Conservation (phyloP, 2,113 vertebrate genomes). For the Castor canadensis region DNA sequence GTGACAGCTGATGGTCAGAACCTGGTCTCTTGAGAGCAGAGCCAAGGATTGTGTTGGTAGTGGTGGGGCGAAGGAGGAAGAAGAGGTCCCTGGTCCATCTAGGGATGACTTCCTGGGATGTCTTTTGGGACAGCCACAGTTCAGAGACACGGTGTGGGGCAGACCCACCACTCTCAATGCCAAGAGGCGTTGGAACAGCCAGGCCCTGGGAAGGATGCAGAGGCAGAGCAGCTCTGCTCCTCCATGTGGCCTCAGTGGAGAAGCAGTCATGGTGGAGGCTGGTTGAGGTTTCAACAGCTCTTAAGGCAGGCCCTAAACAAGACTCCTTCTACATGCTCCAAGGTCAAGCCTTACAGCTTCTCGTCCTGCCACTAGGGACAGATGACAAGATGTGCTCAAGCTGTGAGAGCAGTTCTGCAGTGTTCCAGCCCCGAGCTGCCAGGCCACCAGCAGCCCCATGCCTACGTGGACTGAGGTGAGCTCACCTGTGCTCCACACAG, state of each 20-base stretch:
- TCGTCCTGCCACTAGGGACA: background rate
- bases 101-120: background rate
- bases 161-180: rapidly evolving
- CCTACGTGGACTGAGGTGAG: too few relatives aligned
- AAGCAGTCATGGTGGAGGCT: rapidly evolving
- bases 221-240: background rate
- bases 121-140: rapidly evolving
- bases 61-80: background rate
- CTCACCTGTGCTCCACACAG: rapidly evolving
- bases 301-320: rapidly evolving
- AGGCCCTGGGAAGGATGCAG: rapidly evolving
- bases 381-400: background rate
- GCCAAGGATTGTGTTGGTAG: rapidly evolving
- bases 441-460: too few relatives aligned
- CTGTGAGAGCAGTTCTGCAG: rapidly evolving
- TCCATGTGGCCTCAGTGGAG: rapidly evolving
- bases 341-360: rapidly evolving
- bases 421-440: rapidly evolving
- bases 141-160: rapidly evolving
- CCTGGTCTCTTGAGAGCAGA: rapidly evolving
- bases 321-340: rapidly evolving
- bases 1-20: rapidly evolving
- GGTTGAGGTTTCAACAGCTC: too few relatives aligned
- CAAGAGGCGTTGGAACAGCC: too few relatives aligned
- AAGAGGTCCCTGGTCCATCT: rapidly evolving